Evolutionary conservation across 2,113 vertebrate species (phyloP), one percentile per base, ranked within the genome.

Genomic region (Scomber japonicus): DNA sequence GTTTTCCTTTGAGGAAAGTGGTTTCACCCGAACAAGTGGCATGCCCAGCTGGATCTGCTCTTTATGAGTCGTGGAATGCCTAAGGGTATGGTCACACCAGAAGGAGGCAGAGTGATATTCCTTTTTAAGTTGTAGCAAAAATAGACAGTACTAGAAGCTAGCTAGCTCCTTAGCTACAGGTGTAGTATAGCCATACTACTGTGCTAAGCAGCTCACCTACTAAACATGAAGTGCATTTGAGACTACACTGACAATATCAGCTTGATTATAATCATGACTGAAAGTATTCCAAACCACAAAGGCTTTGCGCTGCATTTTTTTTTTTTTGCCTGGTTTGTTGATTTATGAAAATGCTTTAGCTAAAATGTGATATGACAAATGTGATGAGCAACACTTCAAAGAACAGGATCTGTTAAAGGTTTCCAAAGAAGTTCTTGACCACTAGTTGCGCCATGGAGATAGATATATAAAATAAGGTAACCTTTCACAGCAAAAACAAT

Each of bases 1-100:
- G 55, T 60, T 63, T 51, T 54, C 67, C 62, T 57, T 0, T 19
- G 31, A 62, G 40, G 44, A 27, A 70, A 70, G 24, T n/a, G 59
- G 24, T 31, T 46, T 62, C 10, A 45, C 9, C 45, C 11, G 44
- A 56, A 45, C 11, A 4, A 68, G n/a, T 5, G 35, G 24, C 15
- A 46, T 24, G 8, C 7, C 5, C 66, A 80, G 56, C 50, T 71
- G 53, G 44, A 16, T 31, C 75, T 4, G 4, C 19, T 65, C 19
- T 17, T 2, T 5, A 46, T 40, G 68, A 44, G n/a, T 30, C 45
- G n/a, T 77, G 40, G 48, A 14, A 7, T 9, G 35, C 27, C 69
- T 24, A 0, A 8, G 62, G 49, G 56, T 55, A 35, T 46, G 12
- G 48, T 61, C 27, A 7, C 13, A 15, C 19, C 11, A 45, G 16